These are phyloP conservation scores for Craseonycteris thonglongyai DNA, from an alignment of 2,113 vertebrate genomes.

Conservation along the genomic window DNA sequence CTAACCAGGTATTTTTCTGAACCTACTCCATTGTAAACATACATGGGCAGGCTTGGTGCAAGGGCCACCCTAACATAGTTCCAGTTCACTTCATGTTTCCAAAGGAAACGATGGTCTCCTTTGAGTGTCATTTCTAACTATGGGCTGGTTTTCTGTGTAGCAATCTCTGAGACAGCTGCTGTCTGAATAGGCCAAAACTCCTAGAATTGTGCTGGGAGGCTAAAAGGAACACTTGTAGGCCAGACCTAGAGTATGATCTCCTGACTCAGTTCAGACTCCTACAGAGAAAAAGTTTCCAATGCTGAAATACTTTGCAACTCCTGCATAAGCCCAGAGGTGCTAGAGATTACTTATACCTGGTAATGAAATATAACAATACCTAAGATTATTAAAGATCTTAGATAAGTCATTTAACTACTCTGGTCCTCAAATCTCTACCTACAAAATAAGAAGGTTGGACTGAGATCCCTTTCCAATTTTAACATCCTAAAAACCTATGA, in stretches of 20 bases:
- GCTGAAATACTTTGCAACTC: not conserved
- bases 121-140: not conserved
- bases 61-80: not conserved
- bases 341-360: not conserved
- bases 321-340: not conserved
- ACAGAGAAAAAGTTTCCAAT: not conserved
- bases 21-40: not conserved
- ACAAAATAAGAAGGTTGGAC: not conserved
- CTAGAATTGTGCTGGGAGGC: not conserved
- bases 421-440: not conserved
- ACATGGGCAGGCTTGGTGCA: not conserved
- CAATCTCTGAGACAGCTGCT: not conserved
- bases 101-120: not conserved
- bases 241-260: not conserved
- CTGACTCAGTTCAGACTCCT: not conserved
- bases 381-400: not conserved
- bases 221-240: not conserved
- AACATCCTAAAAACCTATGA: not conserved
- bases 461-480: not conserved
- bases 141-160: not conserved
- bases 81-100: too few species aligned
- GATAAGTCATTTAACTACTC: not conserved
- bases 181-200: not conserved
- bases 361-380: not conserved
- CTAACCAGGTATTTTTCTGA: not conserved